A percentile compares a stretch with the other conserved stretches of the same genome.
phyloP scores from a whole-genome alignment of 2,797 vertebrate genomes.

The Graptemys geographica region DNA sequence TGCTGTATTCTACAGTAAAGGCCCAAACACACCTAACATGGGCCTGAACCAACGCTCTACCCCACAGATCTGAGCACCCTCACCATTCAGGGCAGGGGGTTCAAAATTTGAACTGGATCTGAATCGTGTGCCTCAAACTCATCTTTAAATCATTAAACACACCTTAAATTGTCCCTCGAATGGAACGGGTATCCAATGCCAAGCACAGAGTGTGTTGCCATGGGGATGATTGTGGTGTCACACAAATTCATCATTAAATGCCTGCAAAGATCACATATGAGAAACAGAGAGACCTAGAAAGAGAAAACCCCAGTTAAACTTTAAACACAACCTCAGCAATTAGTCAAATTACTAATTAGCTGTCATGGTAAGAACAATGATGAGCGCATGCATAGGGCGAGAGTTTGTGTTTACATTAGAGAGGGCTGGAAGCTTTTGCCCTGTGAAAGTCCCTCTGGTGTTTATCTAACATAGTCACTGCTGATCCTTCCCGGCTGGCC shows the following conservation, averaged over 20 bases:
- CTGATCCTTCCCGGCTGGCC: not conserved
- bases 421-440: not conserved
- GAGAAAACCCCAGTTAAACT: not conserved
- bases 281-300: not conserved
- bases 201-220: constrained; percentile 20
- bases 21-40: not conserved
- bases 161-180: constrained; percentile 17
- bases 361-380: not conserved
- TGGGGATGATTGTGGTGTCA: constrained; percentile 34
- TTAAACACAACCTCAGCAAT: not conserved
- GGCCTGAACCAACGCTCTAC: not conserved
- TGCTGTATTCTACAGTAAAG: not conserved
- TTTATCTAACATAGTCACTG: not conserved
- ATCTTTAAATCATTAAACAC: not conserved
- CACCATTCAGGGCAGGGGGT: not conserved
- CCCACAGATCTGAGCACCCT: not conserved
- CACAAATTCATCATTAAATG: constrained; percentile 39
- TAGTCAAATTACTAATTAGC: not conserved
- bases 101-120: not conserved
- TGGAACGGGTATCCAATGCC: not conserved
- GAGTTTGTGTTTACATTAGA: not conserved
- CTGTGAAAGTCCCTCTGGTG: not conserved
- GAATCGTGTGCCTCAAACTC: not conserved
- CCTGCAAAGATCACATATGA: constrained; percentile 7
- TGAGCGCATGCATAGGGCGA: rapidly evolving